Evolutionary conservation across 2,113 vertebrate genomes (phyloP).

Genomic region (Nycticryphes semicollaris): DNA sequence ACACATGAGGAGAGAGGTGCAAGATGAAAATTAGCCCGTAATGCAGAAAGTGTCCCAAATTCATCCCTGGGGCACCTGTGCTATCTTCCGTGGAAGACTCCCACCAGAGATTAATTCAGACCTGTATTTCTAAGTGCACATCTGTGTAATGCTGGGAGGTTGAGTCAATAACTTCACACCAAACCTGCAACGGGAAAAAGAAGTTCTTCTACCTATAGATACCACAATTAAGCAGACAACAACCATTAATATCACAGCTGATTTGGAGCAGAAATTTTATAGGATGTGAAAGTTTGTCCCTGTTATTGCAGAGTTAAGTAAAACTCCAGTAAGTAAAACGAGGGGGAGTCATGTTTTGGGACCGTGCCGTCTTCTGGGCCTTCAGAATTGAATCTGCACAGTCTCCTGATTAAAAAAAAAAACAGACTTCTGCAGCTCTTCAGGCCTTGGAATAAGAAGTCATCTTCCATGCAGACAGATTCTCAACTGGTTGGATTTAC

Average conservation of each 20-base stretch:
- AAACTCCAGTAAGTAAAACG: background rate
- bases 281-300: background rate
- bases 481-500: background rate
- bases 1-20: background rate
- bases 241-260: background rate
- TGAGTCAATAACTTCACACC: background rate
- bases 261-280: background rate
- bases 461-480: background rate
- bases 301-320: background rate
- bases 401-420: background rate
- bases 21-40: background rate
- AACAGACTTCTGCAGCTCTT: background rate
- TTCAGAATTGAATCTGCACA: background rate
- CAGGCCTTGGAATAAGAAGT: background rate
- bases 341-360: background rate
- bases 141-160: background rate
- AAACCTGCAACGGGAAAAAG: background rate
- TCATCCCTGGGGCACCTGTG: background rate
- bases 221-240: background rate
- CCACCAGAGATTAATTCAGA: background rate
- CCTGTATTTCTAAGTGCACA: background rate
- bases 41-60: background rate
- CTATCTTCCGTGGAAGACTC: background rate
- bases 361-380: rapidly evolving
- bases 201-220: background rate